Percentiles rank a stretch among this genome's conserved stretches.
Conservation (phyloP, 2,888 invertebrate species). For the Deilephila porcellus region DNA sequence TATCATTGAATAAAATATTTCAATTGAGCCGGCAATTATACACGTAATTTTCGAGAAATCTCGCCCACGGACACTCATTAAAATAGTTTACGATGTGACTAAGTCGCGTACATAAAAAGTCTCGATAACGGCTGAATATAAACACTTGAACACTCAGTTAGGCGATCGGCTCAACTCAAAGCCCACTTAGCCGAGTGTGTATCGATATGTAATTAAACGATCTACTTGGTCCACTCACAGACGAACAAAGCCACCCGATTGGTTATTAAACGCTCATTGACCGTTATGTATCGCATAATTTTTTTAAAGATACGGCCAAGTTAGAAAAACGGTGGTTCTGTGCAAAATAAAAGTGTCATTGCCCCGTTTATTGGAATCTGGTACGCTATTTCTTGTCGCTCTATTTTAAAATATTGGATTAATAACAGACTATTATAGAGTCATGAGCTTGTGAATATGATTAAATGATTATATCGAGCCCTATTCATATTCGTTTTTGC, state of each 20-base stretch:
- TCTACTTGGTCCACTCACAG: constrained; percentile 53
- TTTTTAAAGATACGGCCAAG: background rate
- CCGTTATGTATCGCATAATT: constrained; percentile 25
- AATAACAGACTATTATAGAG: background rate
- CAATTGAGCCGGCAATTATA: constrained; percentile 22
- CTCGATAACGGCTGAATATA: constrained; percentile 27
- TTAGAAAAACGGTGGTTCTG: constrained; percentile 10
- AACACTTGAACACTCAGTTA: constrained; percentile 30
- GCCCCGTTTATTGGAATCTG: background rate
- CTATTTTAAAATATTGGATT: background rate
- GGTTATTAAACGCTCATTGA: constrained; percentile 41
- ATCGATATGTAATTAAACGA: constrained; percentile 64
- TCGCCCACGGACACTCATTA: constrained; percentile 31
- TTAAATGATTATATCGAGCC: too few relatives aligned
- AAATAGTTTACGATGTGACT: constrained; percentile 32
- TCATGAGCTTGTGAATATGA: background rate
- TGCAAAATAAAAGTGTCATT: constrained; percentile 18
- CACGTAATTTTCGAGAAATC: constrained; percentile 25
- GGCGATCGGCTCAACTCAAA: constrained; percentile 29
- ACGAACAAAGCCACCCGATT: constrained; percentile 52
- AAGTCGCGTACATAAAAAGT: constrained; percentile 25
- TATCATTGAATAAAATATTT: constrained; percentile 17
- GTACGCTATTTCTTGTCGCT: background rate
- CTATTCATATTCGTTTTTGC: background rate
- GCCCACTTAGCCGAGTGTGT: constrained; percentile 40